A percentile compares a stretch with the other conserved stretches of the same genome.
These are phyloP conservation scores for Trissoscelio sp. DNA, from an alignment of 2,888 invertebrate species.

Conservation along the genomic window DNA sequence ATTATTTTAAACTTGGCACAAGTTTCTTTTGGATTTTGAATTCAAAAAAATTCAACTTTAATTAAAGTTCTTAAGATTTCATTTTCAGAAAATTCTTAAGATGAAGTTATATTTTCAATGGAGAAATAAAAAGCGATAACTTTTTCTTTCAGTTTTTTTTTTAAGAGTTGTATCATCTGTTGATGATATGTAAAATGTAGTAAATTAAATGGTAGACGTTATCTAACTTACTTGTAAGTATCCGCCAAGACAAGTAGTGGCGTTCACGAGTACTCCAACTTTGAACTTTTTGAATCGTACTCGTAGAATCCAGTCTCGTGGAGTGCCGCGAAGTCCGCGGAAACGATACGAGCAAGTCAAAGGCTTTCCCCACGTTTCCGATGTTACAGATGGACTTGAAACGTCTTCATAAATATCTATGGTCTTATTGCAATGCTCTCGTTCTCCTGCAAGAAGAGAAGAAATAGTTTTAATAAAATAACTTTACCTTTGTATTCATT, in stretches of 20 bases:
- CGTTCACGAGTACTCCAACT: conserved; percentile 93
- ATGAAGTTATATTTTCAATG: too few relatives aligned
- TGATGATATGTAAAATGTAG: too few relatives aligned
- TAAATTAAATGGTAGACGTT: neutral
- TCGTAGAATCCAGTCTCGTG: conserved; percentile 95
- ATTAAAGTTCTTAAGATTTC: too few relatives aligned
- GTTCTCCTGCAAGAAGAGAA: conserved; percentile 84
- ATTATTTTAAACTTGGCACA: too few relatives aligned
- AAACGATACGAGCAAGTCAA: conserved; percentile 96
- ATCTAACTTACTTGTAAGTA: conserved; percentile 90
- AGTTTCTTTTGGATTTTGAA: too few relatives aligned
- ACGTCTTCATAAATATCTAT: conserved; percentile 97
- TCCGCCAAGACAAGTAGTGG: conserved; percentile 94
- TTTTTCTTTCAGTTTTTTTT: too few relatives aligned
- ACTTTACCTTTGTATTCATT: too few relatives aligned
- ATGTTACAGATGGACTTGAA: conserved; percentile 93
- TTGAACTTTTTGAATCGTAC: conserved; percentile 97
- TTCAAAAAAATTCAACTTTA: too few relatives aligned
- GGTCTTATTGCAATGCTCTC: conserved; percentile 96
- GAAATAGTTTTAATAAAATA: too few relatives aligned
- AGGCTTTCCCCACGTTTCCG: conserved; percentile 92
- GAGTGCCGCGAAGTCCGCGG: conserved; percentile 93
- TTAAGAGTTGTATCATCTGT: too few relatives aligned
- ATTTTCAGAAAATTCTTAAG: too few relatives aligned
- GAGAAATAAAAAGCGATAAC: too few relatives aligned